Conservation (phyloP, 2,888 invertebrate species). For the Diabrotica balteata region DNA sequence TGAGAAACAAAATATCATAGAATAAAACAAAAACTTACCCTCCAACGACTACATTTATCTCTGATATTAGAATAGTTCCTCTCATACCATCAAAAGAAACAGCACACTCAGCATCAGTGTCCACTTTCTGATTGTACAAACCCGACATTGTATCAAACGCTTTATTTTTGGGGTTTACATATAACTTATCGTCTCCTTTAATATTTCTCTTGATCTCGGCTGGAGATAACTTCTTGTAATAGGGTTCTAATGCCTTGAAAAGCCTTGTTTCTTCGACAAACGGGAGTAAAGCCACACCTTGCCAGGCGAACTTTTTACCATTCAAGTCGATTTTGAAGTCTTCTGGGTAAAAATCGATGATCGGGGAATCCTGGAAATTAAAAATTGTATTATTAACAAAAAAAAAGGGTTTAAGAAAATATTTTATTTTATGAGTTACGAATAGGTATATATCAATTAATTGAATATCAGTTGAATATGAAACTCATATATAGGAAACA, state of each 20-base stretch:
- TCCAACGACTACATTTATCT: slow-evolving; percentile 71
- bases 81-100: slow-evolving; percentile 82
- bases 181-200: slow-evolving; percentile 88
- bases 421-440: too few species aligned
- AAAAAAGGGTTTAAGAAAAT: neutral
- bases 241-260: slow-evolving; percentile 81
- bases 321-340: slow-evolving; percentile 98
- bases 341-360: slow-evolving; percentile 98
- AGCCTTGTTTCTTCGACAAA: slow-evolving; percentile 95
- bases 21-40: slow-evolving; percentile 64
- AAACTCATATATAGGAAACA: too few species aligned
- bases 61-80: slow-evolving; percentile 78
- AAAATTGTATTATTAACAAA: slow-evolving; percentile 14
- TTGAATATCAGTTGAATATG: too few species aligned
- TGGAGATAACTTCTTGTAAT: slow-evolving; percentile 79
- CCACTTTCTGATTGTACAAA: slow-evolving; percentile 69
- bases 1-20: neutral
- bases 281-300: slow-evolving; percentile 96
- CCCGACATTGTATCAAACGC: slow-evolving; percentile 75
- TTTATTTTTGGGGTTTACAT: slow-evolving; percentile 76
- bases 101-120: slow-evolving; percentile 65
- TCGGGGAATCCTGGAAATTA: slow-evolving; percentile 78
- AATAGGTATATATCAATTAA: too few species aligned
- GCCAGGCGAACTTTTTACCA: slow-evolving; percentile 99
- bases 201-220: slow-evolving; percentile 90